Conservation (phyloP, 2,888 invertebrate genomes). For the Hymenopus coronatus region DNA sequence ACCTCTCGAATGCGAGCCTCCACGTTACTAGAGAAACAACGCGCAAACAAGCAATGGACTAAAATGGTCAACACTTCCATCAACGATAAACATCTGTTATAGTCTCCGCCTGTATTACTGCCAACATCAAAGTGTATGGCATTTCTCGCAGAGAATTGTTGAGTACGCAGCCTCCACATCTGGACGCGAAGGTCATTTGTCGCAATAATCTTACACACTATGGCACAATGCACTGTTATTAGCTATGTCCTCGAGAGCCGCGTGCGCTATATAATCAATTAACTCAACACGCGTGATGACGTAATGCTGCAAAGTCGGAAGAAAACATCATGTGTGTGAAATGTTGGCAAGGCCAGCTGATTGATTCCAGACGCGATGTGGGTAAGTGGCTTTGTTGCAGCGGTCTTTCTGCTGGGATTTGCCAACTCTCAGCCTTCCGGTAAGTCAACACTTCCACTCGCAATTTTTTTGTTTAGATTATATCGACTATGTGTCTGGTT, state of each 20-base stretch:
- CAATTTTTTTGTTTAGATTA: too few relatives aligned
- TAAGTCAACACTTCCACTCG: background rate
- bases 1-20: too few relatives aligned
- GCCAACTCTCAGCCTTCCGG: background rate
- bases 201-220: background rate
- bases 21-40: too few relatives aligned
- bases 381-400: background rate
- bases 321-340: background rate
- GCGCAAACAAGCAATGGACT: too few relatives aligned
- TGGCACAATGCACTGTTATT: background rate
- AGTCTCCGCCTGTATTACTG: too few relatives aligned
- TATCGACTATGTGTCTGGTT: too few relatives aligned
- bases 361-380: background rate
- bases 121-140: too few relatives aligned
- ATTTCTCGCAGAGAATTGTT: background rate
- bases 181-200: background rate
- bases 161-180: background rate
- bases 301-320: background rate
- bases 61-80: too few relatives aligned
- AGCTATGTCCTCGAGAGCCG: background rate
- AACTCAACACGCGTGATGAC: background rate
- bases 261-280: background rate
- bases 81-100: too few relatives aligned
- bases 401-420: background rate
- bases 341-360: background rate